Evolutionary conservation across 2,888 invertebrate species (phyloP), one percentile per base, ranked within the genome.

Genomic region (Rhaphigaster nebulosa): DNA sequence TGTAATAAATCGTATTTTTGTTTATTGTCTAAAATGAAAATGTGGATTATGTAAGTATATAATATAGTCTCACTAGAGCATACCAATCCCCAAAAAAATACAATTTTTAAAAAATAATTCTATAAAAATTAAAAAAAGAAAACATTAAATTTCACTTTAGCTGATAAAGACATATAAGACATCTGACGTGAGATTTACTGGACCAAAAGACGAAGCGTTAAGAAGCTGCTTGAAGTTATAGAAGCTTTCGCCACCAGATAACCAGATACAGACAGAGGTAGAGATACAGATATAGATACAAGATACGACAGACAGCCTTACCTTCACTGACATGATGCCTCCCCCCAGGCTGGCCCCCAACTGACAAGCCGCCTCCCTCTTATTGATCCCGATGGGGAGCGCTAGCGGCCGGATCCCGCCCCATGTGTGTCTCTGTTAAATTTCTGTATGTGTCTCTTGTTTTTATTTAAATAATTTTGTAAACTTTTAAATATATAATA

Each of bases 301-400:
- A 84, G 70, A 76, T 50, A 84, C 84, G 84, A 84, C 45, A 45
- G 89, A 76, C 13, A 50, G 52, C 13, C 76, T 89, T 76, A 89
- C 89, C 89, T 89, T 89, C 65, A 89, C 89, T 89, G 89, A 89
- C 89, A 89, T 89, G 89, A 70, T 89, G 89, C 89, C 76, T 65
- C 89, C 89, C 89, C 89, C 89, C 89, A 76, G 76, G 89, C 89
- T 89, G 89, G 65, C 89, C 89, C 89, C 89, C 50, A 70, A 89
- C 89, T 89, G 89, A 65, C 89, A 26, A 23, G 41, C 70, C 89
- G 65, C 34, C 89, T 50, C 89, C 89, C n/a, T 34, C 41, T 38
- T 41, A 45, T 50, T 45, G 89, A 52, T 65, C 50, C 89, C 41
- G 89, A 41, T 41, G 29, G 88, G 88, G 2, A 34, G 56, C 41